Conservation (phyloP, 1,140 invertebrate species). For the Elymnias hypermnestra region DNA sequence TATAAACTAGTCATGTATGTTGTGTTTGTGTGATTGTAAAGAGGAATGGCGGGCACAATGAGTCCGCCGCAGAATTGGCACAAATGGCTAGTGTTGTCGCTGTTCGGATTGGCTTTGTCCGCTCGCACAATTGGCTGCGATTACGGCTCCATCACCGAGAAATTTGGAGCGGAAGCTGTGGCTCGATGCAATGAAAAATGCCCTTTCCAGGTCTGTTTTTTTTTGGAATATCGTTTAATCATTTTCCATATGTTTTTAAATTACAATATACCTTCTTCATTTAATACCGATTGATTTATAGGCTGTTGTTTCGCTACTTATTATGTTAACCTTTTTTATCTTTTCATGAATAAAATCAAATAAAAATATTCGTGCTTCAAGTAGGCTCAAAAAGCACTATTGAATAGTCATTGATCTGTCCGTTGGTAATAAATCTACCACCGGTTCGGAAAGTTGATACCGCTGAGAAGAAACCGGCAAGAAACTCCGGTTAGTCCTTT, state of each 20-base stretch:
- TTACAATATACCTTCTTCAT: too few relatives aligned
- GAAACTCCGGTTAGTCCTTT: too few relatives aligned
- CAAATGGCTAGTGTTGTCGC: constrained; percentile 70
- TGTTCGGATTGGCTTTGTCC: constrained; percentile 74
- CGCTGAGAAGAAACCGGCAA: too few relatives aligned
- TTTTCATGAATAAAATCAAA: too few relatives aligned
- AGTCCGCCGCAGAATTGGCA: constrained; percentile 65
- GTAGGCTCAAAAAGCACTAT: too few relatives aligned
- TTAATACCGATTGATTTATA: too few relatives aligned
- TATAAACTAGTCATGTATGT: constrained; percentile 34
- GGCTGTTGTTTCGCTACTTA: too few relatives aligned
- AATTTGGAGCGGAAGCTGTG: constrained; percentile 72
- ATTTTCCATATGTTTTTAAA: background rate
- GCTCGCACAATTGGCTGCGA: constrained; percentile 71
- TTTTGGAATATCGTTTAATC: background rate
- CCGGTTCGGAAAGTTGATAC: too few relatives aligned
- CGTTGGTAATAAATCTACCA: too few relatives aligned
- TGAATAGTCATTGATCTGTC: too few relatives aligned
- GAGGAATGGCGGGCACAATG: constrained; percentile 53
- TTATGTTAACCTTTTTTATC: too few relatives aligned
- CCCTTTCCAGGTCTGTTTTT: constrained; percentile 59
- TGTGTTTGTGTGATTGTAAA: constrained; percentile 41
- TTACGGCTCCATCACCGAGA: constrained; percentile 72
- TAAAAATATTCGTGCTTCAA: too few relatives aligned
- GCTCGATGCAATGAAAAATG: constrained; percentile 69